A percentile compares a stretch with the other conserved stretches of the same genome.
These are phyloP conservation scores for Calcarius lapponicus DNA, from an alignment of 2,797 vertebrate genomes.

Conservation along the genomic window DNA sequence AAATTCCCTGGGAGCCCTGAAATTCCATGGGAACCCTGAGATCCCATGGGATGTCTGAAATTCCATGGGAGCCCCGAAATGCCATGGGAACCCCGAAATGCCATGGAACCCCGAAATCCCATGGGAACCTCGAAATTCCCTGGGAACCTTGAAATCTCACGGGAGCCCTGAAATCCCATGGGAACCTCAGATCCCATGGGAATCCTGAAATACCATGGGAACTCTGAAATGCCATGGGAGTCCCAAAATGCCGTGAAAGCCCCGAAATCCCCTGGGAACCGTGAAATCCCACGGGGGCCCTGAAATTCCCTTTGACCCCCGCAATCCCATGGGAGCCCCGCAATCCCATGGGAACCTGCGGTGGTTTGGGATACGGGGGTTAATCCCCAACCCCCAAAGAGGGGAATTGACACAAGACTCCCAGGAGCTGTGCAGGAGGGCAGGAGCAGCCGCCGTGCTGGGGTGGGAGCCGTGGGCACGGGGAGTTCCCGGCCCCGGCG, in stretches of 20 bases:
- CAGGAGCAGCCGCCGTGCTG: not conserved
- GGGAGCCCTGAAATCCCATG: too few relatives aligned
- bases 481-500: not conserved
- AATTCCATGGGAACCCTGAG: too few relatives aligned
- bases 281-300: too few relatives aligned
- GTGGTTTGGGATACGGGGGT: not conserved
- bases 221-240: fast-evolving
- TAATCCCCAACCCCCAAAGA: not conserved
- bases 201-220: not conserved
- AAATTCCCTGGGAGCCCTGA: fast-evolving
- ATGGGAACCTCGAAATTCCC: fast-evolving
- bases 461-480: not conserved
- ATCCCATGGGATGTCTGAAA: fast-evolving
- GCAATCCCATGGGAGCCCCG: too few relatives aligned
- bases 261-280: too few relatives aligned
- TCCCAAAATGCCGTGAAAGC: fast-evolving
- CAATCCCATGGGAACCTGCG: not conserved
- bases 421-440: not conserved
- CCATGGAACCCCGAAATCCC: fast-evolving
- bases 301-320: too few relatives aligned
- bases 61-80: too few relatives aligned
- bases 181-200: too few relatives aligned
- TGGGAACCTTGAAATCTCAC: fast-evolving
- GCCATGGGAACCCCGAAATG: fast-evolving
- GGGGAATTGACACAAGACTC: not conserved